Base-by-base conservation (phyloP, 1,140 invertebrate species). In the Andricus grossulariae region DNA sequence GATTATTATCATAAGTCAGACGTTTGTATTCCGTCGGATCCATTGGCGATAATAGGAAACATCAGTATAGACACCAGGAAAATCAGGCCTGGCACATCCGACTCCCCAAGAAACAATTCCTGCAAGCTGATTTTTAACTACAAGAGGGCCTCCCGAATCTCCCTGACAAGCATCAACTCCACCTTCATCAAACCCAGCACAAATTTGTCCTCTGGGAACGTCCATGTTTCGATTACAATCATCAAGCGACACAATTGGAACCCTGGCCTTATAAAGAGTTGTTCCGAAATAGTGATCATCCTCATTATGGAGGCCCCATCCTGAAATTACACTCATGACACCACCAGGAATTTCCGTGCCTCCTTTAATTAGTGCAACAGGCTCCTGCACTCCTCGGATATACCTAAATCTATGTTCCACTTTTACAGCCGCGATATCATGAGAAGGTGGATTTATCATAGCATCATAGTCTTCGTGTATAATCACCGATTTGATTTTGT, bases 101-200 rank as follows among this genome's bases (percentile, higher is more conserved):
- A 51, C 45, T n/a, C 74, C 78, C 74, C 74, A 80, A 0, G 74
- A 71, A 8, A 75, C 71, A 15, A 80, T 74, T 21, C 74, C 78
- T n/a, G 60, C 74, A 1, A 74, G 49, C 50, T 66, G 49, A 7
- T 45, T 45, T 51, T 80, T 49, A n/a, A 80, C 60, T 25, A 50
- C 50, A 11, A 72, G 39, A 13, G 79, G 75, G 4, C 75, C 79
- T 49, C 75, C 79, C 2, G 79, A 80, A 57, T 77, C 79, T 4
- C 79, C 78, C 21, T 80, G 73, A 18, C 78, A 80, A 8, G 72
- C 19, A 54, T 77, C 72, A 11, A 74, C 71, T 3, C 78, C 75
- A 45, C 78, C 75, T 7, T 57, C 2, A 1, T 16, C 8, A 45
- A 18, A 79, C 13, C 79, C 79, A 18, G 73, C 73, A 51, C 79